phyloP scores from a whole-genome alignment of 2,113 vertebrate species.

The Petaurus breviceps region DNA sequence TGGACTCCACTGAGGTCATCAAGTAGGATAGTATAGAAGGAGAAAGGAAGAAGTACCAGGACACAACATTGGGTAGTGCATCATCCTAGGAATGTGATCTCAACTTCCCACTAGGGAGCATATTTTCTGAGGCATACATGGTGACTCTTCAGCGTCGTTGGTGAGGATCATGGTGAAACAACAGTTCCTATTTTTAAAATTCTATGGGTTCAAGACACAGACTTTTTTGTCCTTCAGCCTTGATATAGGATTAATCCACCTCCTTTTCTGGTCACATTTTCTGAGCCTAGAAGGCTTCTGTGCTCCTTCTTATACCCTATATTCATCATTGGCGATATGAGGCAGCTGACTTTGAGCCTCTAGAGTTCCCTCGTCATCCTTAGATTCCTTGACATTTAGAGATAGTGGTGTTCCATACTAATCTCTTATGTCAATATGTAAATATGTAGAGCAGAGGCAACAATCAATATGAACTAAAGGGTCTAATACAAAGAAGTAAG shows the following conservation, averaged over 20 bases:
- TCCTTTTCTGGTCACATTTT: background rate
- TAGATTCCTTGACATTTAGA: background rate
- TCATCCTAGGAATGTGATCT: background rate
- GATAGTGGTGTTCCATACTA: background rate
- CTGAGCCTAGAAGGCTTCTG: background rate
- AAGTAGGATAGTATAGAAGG: background rate
- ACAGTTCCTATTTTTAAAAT: background rate
- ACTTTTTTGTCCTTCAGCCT: background rate
- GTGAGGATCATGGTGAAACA: background rate
- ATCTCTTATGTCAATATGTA: background rate
- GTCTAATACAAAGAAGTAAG: background rate
- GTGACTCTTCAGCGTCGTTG: background rate
- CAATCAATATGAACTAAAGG: background rate
- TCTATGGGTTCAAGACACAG: background rate
- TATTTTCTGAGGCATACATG: background rate
- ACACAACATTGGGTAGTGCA: background rate
- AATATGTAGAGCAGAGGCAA: background rate
- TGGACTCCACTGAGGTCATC: background rate
- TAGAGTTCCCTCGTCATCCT: background rate
- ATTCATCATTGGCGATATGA: background rate
- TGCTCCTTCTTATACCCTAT: background rate
- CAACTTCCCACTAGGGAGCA: background rate
- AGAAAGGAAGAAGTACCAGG: background rate
- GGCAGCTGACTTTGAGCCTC: background rate
- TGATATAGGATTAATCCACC: background rate